Base-by-base conservation (phyloP, 2,797 vertebrate genomes). In the Epinephelus malabaricus region DNA sequence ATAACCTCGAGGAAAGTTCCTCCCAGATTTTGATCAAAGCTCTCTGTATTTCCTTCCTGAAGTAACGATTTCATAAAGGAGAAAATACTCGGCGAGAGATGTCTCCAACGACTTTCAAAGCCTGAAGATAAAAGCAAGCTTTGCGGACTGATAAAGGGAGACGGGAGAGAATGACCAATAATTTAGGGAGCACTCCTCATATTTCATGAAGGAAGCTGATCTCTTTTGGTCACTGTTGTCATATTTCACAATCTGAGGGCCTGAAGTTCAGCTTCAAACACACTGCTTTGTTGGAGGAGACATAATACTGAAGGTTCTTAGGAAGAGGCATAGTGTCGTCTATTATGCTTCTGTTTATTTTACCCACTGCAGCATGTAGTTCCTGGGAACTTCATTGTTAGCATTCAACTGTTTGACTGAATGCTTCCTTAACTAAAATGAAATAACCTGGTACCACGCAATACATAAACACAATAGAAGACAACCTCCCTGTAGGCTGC, bases 251-350 rank as follows among this genome's bases (percentile, higher is more conserved):
- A 61, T 27, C 60, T 63, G 17, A 65, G 15, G 43, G 55, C 74
- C 63, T 78, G 60, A 73, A 66, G 61, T 69, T 82, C 18, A 43
- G 30, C 23, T 55, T 76, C 43, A 62, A 63, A 18, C 18, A 21
- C 21, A 21, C 21, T 21, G 14, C 61, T 76, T 76, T 69, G 18
- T 40, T 81, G 49, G 9, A 72, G 40, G 46, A 65, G 6, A 47
- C 8, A 17, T 47, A 14, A 55, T 13, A 61, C 27, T 49, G 13
- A 2, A 4, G n/a, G 17, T 69, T 68, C 38, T 17, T 21, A 60
- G 40, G 51, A 76, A 54, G 78, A 47, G 27, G 0, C 21, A 5
- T 18, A 3, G 1, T 55, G 68, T 68, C 18, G 71, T 56, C 18
- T 45, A 53, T n/a, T 25, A 47, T 68, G 5, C 8, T 2, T 25